Evolutionary conservation across 2,888 invertebrate species (phyloP).

Genomic region (Cephus spinipes): DNA sequence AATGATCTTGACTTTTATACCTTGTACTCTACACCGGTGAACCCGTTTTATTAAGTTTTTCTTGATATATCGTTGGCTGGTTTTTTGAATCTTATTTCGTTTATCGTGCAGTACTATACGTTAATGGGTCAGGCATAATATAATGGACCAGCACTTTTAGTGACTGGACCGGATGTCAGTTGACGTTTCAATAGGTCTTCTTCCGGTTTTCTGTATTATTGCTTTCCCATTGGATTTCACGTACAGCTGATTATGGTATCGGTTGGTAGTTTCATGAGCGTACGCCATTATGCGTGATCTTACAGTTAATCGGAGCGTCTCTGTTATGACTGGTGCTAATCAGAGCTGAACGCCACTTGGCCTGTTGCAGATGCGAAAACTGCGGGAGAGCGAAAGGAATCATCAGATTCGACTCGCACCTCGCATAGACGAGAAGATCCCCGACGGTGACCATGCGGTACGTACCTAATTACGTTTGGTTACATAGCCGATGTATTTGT

Average conservation of each 20-base stretch:
- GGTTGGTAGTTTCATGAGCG: neutral
- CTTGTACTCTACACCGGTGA: neutral
- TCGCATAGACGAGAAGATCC: constrained; percentile 52
- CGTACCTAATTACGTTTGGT: constrained; percentile 19
- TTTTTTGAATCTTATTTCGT: neutral
- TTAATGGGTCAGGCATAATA: neutral
- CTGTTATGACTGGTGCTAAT: neutral
- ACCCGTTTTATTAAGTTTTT: neutral
- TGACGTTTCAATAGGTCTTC: neutral
- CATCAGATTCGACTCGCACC: constrained; percentile 52
- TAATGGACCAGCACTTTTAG: too few relatives aligned
- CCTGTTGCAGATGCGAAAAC: constrained; percentile 69
- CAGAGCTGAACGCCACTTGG: neutral
- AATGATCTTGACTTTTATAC: neutral
- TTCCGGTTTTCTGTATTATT: neutral
- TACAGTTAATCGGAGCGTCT: neutral
- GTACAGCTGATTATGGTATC: neutral
- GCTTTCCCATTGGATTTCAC: neutral
- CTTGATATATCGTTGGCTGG: neutral
- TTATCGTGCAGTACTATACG: neutral
- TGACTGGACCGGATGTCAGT: neutral
- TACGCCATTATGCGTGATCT: neutral
- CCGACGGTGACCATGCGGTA: constrained; percentile 49
- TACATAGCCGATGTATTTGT: neutral
- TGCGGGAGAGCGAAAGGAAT: constrained; percentile 69